Conservation (phyloP, 92 coral and sea anemone species). For the Epizoanthus scotinus region DNA sequence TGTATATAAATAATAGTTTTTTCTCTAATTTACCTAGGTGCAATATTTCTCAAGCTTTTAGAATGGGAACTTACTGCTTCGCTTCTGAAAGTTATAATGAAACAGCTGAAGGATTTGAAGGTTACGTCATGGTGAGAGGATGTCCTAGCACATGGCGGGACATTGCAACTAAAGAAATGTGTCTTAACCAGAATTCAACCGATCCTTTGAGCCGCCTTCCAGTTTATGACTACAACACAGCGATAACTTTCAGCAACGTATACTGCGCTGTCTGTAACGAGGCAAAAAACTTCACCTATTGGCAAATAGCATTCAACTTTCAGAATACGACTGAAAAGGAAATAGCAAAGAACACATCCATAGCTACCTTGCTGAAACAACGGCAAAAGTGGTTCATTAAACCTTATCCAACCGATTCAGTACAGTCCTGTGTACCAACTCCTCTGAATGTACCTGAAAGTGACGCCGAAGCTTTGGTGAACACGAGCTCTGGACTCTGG, state of each 20-base stretch:
- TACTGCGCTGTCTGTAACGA: slow-evolving; percentile 26
- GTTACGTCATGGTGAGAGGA: neutral
- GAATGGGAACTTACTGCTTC: too few species aligned
- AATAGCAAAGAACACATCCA: neutral
- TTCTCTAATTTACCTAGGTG: too few species aligned
- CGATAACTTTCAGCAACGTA: neutral
- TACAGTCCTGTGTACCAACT: neutral
- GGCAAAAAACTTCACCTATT: slow-evolving; percentile 3
- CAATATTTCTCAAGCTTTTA: too few species aligned
- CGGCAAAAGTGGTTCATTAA: neutral
- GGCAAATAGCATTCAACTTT: neutral
- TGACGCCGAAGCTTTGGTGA: neutral
- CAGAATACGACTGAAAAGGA: neutral
- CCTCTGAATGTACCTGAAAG: neutral
- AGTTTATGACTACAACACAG: slow-evolving; percentile 6
- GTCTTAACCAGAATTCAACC: neutral
- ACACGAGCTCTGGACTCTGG: neutral
- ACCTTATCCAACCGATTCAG: neutral
- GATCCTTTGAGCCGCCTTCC: slow-evolving; percentile 14
- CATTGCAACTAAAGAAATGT: neutral
- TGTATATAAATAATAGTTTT: too few species aligned
- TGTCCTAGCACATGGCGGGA: slow-evolving; percentile 4
- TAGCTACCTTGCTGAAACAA: neutral
- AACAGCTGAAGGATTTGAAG: too few species aligned
- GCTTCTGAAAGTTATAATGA: too few species aligned